Evolutionary conservation across 2,113 vertebrate genomes (phyloP).

Genomic region (Cyprinus carpio): DNA sequence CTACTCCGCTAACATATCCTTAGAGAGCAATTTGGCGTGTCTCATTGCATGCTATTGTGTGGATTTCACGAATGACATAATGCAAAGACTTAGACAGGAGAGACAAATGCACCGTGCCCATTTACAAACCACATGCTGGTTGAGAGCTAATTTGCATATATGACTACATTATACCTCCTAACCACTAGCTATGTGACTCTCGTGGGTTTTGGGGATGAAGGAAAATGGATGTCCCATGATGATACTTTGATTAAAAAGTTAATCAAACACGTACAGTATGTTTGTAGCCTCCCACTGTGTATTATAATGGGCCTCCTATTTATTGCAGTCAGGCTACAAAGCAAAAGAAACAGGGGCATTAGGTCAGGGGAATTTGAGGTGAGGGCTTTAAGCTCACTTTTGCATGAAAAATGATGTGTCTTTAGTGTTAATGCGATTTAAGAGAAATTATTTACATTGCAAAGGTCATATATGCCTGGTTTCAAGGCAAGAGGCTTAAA

Average conservation of each 20-base stretch:
- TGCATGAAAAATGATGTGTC: not conserved
- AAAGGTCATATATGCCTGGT: slow-evolving; percentile 9
- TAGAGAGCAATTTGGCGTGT: slow-evolving; percentile 34
- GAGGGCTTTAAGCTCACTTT: not conserved
- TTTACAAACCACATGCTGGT: slow-evolving; percentile 19
- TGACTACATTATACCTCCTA: slow-evolving; percentile 29
- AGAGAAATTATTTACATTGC: slow-evolving; percentile 37
- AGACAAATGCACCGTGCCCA: slow-evolving; percentile 34
- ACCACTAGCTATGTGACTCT: not conserved
- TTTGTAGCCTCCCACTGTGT: slow-evolving; percentile 15
- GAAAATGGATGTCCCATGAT: slow-evolving; percentile 28
- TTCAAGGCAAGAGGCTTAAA: slow-evolving; percentile 31
- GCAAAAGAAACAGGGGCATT: not conserved
- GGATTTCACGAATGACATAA: slow-evolving; percentile 28
- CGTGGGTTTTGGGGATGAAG: slow-evolving; percentile 20
- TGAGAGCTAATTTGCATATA: slow-evolving; percentile 39
- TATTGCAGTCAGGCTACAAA: not conserved
- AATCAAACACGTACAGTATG: slow-evolving; percentile 44
- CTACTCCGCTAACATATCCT: slow-evolving; percentile 11
- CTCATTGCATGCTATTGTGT: slow-evolving; percentile 40
- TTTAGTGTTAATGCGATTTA: slow-evolving; percentile 27
- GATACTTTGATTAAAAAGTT: slow-evolving; percentile 26
- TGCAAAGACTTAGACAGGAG: not conserved
- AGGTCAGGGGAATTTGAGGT: slow-evolving; percentile 12
- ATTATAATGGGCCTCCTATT: slow-evolving; percentile 38